Evolutionary conservation across 35 echinoderm and acorn worm species (phyloP), one percentile per base, ranked within the genome.

Genomic region (Anneissia japonica): DNA sequence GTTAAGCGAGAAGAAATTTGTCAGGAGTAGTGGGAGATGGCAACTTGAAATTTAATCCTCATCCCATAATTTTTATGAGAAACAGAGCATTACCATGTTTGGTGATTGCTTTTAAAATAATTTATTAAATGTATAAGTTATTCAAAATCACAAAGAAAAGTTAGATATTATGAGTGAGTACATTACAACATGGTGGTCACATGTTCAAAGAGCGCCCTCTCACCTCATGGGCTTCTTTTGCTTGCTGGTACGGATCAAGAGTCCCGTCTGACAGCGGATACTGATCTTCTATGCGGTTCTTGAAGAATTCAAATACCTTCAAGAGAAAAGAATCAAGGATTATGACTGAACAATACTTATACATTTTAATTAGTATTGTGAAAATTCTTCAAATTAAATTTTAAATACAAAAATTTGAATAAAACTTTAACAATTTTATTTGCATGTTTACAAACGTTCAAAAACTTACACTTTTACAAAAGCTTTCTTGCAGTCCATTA

Each of bases 161-260:
- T 39, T 39, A 80, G 10, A 80, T 7, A 80, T n/a, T 80, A n/a
- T 34, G 4, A 80, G 5, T 34, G 32, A 9, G 34, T 2, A 14
- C 3, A 38, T 32, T 86, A 21, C 84, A 30, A 35, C 72, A 30
- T 31, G 21, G 32, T 46, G 0, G 4, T 29, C 12, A 11, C 12
- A 28, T 12, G 12, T 77, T 10, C 12, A 77, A 31, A 16, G 12
- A 38, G 31, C 40, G 34, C 21, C 0, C 33, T 31, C 80, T 84
- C 84, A 97, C 95, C 86, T 97, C 95, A 87, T 97, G 95, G 0
- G 95, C 95, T 64, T 97, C 95, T 83, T 83, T 91, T 21, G 89
- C 81, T 86, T 93, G 89, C 77, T 97, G 95, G 72, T 97, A 93
- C 4, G 95, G 95, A 46, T 97, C 90, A 3, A 93, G 84, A 28